Evolutionary conservation across 2,797 vertebrate genomes (phyloP), one percentile per base, ranked within the genome.

Genomic region (Ptychadena robeensis): DNA sequence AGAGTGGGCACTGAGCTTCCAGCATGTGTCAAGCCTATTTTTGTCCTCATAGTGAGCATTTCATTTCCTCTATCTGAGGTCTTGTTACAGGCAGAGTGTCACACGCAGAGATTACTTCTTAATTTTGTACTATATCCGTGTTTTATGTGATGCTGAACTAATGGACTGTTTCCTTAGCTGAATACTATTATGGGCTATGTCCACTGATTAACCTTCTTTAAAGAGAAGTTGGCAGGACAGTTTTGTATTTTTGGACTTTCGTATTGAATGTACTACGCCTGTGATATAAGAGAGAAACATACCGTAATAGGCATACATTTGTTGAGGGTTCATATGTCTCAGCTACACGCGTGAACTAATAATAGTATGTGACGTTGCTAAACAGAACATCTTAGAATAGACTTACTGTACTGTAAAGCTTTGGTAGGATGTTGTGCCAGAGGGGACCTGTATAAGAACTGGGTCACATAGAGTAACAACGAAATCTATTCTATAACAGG

Each of bases 251-350:
- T 73, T 79, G 75, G 61, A 78, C 44, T 67, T 73, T 79, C 37
- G 44, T 40, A 83, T 38, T 67, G 75, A 83, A 73, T 83, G 63
- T 73, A 72, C 82, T 83, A 67, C 32, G 38, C 14, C 59, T 66
- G 68, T 67, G 75, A 31, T 65, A 67, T 78, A 72, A 66, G 28
- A 32, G 59, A 35, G 32, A 73, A 38, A 67, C 69, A 79, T 83
- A 79, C 82, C 76, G 67, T 79, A 79, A 73, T 79, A 83, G 76
- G 76, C 82, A 79, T 83, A 73, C 82, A 83, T 68, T 79, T 73
- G 82, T 48, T 79, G 34, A 28, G 61, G 76, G 82, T 67, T 83
- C 82, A 79, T 73, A 37, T 83, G 69, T 79, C 82, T 67, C 31
- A 76, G 71, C 30, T 79, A 83, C 69, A 83, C 38, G 67, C 30